Evolutionary conservation across 2,888 invertebrate species (phyloP).

Genomic region (Schrankia costaestrigalis): DNA sequence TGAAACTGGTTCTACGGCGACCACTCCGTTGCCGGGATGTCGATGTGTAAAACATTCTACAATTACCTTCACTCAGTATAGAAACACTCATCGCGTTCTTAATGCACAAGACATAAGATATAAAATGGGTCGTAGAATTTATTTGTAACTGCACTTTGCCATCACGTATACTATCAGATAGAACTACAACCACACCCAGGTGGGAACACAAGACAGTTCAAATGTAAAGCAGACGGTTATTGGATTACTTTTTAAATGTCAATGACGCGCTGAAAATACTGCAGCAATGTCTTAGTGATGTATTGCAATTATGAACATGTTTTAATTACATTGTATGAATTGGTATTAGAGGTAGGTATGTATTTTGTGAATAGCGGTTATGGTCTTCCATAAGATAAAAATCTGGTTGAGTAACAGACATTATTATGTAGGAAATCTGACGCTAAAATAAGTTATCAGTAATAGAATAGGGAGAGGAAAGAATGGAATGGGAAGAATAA

Average conservation of each 20-base stretch:
- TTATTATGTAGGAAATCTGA: no score
- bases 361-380: no score
- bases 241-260: conserved; percentile 8
- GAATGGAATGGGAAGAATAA: no score
- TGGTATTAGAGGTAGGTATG: no score
- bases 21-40: conserved; percentile 55
- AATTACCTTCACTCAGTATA: conserved; percentile 33
- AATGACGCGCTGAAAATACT: conserved; percentile 8
- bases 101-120: conserved; percentile 21
- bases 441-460: no score
- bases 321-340: no score
- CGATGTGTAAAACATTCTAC: conserved; percentile 52
- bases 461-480: no score
- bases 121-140: conserved; percentile 19
- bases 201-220: conserved; percentile 19
- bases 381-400: no score
- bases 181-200: conserved; percentile 25
- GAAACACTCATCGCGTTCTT: conserved; percentile 22
- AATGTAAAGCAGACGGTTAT: conserved; percentile 21
- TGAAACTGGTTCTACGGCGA: conserved; percentile 70
- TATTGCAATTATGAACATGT: no score
- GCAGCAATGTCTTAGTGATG: no score
- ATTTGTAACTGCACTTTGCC: conserved; percentile 16
- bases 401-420: no score
- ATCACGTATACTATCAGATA: conserved; percentile 20